Evolutionary conservation across 2,888 invertebrate species (phyloP).

Genomic region (Eumerus sabulonum): DNA sequence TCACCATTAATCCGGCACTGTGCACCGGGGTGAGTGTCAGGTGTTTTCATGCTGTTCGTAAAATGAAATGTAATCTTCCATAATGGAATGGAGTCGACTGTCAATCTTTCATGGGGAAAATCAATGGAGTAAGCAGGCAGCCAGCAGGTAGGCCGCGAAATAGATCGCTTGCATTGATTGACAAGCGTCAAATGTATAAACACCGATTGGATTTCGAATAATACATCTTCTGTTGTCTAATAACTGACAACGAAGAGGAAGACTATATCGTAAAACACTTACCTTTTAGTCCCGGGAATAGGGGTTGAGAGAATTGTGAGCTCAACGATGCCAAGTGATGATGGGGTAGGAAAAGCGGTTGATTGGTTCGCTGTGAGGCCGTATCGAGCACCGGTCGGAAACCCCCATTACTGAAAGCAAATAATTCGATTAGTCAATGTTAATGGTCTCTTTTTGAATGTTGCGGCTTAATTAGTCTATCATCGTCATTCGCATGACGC

Average conservation of each 20-base stretch:
- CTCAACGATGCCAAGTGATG: constrained; percentile 87
- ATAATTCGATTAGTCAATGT: constrained; percentile 64
- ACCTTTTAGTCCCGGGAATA: constrained; percentile 91
- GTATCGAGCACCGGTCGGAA: constrained; percentile 81
- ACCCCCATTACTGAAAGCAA: constrained; percentile 81
- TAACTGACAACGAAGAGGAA: constrained; percentile 39
- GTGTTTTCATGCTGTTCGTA: constrained; percentile 64
- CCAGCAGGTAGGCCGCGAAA: constrained; percentile 9
- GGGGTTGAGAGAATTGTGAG: constrained; percentile 88
- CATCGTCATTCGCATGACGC: constrained; percentile 39
- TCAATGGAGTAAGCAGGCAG: constrained; percentile 48
- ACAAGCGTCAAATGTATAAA: constrained; percentile 71
- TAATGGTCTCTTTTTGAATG: constrained; percentile 58
- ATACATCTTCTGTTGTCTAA: constrained; percentile 51
- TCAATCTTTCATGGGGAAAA: constrained; percentile 60
- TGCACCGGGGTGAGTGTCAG: constrained; percentile 56
- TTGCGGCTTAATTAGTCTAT: constrained; percentile 60
- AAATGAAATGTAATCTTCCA: constrained; percentile 67
- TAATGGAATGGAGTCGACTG: constrained; percentile 65
- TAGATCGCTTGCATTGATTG: constrained; percentile 71
- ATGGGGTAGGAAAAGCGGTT: constrained; percentile 90
- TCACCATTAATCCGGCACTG: constrained; percentile 33
- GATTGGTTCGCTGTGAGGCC: constrained; percentile 80
- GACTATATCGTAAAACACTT: constrained; percentile 71
- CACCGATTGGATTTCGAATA: constrained; percentile 58